Evolutionary conservation across 1,140 invertebrate genomes (phyloP).

Genomic region (Papilio helenus): DNA sequence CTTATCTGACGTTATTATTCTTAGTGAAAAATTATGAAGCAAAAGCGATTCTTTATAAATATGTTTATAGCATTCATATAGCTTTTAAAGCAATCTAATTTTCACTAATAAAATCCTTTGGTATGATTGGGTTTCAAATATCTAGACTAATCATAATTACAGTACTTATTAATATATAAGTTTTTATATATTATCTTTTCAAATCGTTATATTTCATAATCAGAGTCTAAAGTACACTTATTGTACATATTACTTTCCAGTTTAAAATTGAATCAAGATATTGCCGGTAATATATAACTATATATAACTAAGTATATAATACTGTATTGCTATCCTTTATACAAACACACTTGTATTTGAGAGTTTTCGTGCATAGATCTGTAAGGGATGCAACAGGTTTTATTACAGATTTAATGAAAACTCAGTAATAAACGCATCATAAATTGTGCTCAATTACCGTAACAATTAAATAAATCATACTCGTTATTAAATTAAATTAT

Average conservation of each 20-base stretch:
- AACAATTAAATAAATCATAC: conserved; percentile 29
- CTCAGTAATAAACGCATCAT: neutral
- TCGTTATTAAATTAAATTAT: conserved; percentile 59
- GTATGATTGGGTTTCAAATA: neutral
- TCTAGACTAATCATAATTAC: too few species aligned
- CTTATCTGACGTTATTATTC: neutral
- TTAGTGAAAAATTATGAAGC: neutral
- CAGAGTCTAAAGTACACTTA: neutral
- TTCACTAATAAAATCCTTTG: neutral
- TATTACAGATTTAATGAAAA: neutral
- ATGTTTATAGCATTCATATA: neutral
- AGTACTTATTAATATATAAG: too few species aligned
- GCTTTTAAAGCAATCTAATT: neutral
- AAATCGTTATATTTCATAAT: too few species aligned
- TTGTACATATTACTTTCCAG: neutral
- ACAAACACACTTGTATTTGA: too few species aligned
- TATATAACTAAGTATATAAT: neutral
- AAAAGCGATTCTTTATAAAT: too few species aligned
- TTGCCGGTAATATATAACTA: neutral
- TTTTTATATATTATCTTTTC: too few species aligned
- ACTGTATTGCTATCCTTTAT: neutral
- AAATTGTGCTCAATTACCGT: neutral
- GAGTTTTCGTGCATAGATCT: neutral
- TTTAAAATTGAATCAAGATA: neutral
- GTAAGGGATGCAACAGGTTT: neutral